Conservation (phyloP, 2,888 invertebrate species). For the Drosophila macrospina region DNA sequence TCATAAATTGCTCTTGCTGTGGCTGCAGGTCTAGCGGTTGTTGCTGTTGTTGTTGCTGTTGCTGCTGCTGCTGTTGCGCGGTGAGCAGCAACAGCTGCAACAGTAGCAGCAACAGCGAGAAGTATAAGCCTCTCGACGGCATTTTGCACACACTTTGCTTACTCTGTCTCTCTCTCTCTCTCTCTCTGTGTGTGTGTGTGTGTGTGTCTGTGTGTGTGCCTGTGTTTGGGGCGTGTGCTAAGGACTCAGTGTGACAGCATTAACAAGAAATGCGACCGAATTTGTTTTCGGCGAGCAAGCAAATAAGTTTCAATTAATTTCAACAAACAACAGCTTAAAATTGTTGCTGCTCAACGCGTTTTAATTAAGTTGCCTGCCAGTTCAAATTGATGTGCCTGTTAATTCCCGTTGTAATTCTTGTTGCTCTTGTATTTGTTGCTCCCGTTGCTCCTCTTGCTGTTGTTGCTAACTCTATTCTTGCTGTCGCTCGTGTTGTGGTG, state of each 20-base stretch:
- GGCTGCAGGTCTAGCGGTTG: background rate
- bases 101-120: conserved; percentile 29
- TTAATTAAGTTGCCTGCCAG: conserved; percentile 73
- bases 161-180: background rate
- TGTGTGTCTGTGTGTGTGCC: background rate
- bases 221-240: background rate
- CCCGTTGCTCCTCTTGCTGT: too few species aligned
- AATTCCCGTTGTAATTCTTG: conserved; percentile 34
- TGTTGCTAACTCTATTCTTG: conserved; percentile 10
- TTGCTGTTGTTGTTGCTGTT: background rate
- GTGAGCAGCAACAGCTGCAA: conserved; percentile 9
- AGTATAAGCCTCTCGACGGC: conserved; percentile 16
- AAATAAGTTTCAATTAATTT: conserved; percentile 72
- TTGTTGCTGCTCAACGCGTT: conserved; percentile 50
- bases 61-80: conserved; percentile 20
- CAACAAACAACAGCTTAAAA: conserved; percentile 45
- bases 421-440: too few species aligned
- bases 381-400: conserved; percentile 68
- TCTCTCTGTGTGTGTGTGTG: background rate
- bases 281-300: conserved; percentile 34
- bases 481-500: conserved; percentile 16
- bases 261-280: conserved; percentile 46
- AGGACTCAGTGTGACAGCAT: conserved; percentile 45
- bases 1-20: conserved; percentile 19
- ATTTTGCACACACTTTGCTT: conserved; percentile 20